phyloP scores from a whole-genome alignment of 2,888 invertebrate species.

The Odontothrips loti region DNA sequence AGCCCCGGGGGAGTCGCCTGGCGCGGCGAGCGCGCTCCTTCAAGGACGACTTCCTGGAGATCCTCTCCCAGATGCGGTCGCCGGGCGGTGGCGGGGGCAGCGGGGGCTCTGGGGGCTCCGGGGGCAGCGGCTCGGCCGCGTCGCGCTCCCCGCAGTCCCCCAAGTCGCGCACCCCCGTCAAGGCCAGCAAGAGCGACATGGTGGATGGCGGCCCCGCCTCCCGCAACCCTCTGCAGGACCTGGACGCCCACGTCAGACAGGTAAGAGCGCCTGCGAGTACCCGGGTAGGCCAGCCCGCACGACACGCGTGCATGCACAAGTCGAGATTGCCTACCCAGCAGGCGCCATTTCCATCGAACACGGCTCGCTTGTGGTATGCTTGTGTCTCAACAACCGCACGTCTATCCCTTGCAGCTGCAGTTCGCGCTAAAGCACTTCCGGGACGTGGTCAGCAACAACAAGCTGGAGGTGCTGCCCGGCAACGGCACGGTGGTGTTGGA shows the following conservation, averaged over 20 bases:
- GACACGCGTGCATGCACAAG: neutral
- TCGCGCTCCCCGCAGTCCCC: slow-evolving; percentile 49
- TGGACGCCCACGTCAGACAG: slow-evolving; percentile 67
- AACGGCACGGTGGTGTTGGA: slow-evolving; percentile 92
- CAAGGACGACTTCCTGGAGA: slow-evolving; percentile 88
- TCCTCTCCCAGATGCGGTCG: slow-evolving; percentile 84
- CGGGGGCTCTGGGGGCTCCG: slow-evolving; percentile 42
- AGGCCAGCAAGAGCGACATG: slow-evolving; percentile 48
- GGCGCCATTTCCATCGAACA: no score
- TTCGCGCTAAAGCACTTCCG: slow-evolving; percentile 82
- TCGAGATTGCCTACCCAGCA: no score
- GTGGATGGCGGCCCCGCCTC: slow-evolving; percentile 50
- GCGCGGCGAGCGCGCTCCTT: slow-evolving; percentile 84
- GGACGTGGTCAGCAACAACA: slow-evolving; percentile 88
- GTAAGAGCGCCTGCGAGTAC: slow-evolving; percentile 35
- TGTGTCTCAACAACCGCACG: neutral
- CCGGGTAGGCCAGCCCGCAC: neutral
- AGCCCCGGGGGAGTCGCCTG: slow-evolving; percentile 74
- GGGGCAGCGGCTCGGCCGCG: slow-evolving; percentile 52
- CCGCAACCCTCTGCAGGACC: slow-evolving; percentile 60
- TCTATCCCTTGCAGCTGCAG: slow-evolving; percentile 54
- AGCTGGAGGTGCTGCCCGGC: slow-evolving; percentile 87
- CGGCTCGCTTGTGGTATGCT: no score
- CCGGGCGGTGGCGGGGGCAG: slow-evolving; percentile 48
- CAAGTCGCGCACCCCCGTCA: slow-evolving; percentile 47